Evolutionary conservation across 2,888 invertebrate genomes (phyloP).

Genomic region (Drosophila pegasa): DNA sequence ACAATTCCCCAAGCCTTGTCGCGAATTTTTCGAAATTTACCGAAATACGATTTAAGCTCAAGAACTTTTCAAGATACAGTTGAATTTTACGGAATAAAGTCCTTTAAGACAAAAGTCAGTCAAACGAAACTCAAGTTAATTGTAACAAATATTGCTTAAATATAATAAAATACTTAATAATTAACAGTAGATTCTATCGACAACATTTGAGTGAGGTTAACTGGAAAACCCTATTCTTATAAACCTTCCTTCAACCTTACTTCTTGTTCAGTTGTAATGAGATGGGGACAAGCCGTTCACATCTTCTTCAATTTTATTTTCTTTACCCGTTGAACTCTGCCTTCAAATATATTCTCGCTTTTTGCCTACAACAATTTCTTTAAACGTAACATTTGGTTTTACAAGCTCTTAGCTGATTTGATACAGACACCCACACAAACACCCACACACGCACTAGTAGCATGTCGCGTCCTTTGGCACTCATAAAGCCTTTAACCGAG

Average conservation of each 20-base stretch:
- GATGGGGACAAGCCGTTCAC: neutral
- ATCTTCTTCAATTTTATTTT: neutral
- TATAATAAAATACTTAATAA: no score
- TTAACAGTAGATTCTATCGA: no score
- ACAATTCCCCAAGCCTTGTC: neutral
- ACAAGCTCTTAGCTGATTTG: constrained; percentile 18
- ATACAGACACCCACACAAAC: neutral
- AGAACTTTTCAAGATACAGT: no score
- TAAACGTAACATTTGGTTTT: constrained; percentile 18
- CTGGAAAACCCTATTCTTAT: neutral
- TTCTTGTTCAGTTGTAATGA: neutral
- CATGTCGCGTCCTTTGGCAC: constrained; percentile 40
- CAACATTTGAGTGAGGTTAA: no score
- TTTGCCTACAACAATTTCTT: constrained; percentile 10
- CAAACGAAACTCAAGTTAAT: no score
- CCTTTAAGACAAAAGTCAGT: no score
- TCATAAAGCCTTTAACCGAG: constrained; percentile 51
- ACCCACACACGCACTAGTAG: neutral
- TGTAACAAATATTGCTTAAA: no score
- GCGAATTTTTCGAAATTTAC: no score
- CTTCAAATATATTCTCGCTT: constrained; percentile 1
- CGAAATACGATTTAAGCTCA: no score
- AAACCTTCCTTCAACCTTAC: neutral
- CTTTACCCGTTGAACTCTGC: neutral
- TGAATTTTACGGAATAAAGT: no score